Conservation (phyloP, 2,113 vertebrate genomes). For the Chrysochloris asiatica region DNA sequence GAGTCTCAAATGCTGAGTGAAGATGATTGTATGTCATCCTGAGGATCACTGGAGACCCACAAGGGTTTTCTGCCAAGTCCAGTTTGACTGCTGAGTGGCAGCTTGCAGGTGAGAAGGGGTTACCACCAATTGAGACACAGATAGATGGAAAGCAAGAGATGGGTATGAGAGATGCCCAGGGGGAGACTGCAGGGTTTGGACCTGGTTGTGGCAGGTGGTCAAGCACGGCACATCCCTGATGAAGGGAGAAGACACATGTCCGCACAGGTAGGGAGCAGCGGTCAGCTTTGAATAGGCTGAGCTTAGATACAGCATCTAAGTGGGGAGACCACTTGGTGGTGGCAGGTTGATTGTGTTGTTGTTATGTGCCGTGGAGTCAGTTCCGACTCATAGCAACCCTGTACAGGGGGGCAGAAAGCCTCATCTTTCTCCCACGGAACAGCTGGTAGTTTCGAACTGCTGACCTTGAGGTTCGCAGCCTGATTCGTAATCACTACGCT, state of each 20-base stretch:
- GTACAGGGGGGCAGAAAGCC: too few relatives aligned
- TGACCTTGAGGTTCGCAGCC: too few relatives aligned
- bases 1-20: background rate
- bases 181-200: background rate
- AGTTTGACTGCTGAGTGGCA: background rate
- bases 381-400: too few relatives aligned
- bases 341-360: background rate
- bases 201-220: background rate
- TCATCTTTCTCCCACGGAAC: too few relatives aligned
- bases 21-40: background rate
- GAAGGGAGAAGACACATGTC: background rate
- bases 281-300: background rate
- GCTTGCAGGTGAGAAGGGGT: background rate
- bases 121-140: background rate
- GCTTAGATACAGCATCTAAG: too few relatives aligned
- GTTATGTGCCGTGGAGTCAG: too few relatives aligned
- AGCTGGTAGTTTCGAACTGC: too few relatives aligned
- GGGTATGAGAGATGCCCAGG: background rate
- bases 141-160: background rate
- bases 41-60: background rate
- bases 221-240: background rate
- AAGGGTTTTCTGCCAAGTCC: background rate
- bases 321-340: background rate
- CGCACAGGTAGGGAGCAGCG: background rate
- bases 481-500: too few relatives aligned